Conservation (phyloP, 2,797 vertebrate genomes). For the Acipenser ruthenus region DNA sequence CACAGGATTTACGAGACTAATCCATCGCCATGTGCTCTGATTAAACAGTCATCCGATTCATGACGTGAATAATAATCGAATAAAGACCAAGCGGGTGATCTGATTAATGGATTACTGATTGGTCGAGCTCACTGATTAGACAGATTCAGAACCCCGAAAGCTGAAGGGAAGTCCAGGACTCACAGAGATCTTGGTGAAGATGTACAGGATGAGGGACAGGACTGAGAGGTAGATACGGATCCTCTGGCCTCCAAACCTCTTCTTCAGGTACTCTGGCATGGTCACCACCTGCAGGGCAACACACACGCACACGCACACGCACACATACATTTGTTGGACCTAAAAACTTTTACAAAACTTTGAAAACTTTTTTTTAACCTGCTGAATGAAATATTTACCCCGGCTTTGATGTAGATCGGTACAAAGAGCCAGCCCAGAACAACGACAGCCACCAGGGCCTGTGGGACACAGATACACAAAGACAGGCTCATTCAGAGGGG, state of each 20-base stretch:
- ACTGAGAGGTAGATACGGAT: conserved; percentile 86
- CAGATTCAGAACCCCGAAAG: too few relatives aligned
- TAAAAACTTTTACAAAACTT: too few relatives aligned
- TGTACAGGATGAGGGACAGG: conserved; percentile 74
- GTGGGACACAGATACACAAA: conserved; percentile 25
- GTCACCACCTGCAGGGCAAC: conserved; percentile 70
- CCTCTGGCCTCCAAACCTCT: conserved; percentile 81
- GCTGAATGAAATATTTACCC: conserved; percentile 55
- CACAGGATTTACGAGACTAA: too few relatives aligned
- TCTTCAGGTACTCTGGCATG: conserved; percentile 89
- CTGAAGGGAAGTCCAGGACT: conserved; percentile 40
- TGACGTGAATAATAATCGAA: too few relatives aligned
- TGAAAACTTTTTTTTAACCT: too few relatives aligned
- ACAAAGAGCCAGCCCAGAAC: conserved; percentile 90
- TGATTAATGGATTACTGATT: too few relatives aligned
- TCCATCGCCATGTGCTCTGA: too few relatives aligned
- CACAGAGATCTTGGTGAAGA: conserved; percentile 89
- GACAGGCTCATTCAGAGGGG: not conserved
- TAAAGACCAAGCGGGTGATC: too few relatives aligned
- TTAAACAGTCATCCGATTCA: too few relatives aligned
- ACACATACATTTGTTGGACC: not conserved
- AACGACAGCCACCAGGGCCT: conserved; percentile 82
- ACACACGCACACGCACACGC: not conserved
- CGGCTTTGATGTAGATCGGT: conserved; percentile 88
- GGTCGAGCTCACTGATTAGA: too few relatives aligned